A percentile compares a stretch with the other conserved stretches of the same genome.
Evolutionary conservation across 2,797 vertebrate genomes (phyloP).

Genomic region (Phataginus tricuspis): DNA sequence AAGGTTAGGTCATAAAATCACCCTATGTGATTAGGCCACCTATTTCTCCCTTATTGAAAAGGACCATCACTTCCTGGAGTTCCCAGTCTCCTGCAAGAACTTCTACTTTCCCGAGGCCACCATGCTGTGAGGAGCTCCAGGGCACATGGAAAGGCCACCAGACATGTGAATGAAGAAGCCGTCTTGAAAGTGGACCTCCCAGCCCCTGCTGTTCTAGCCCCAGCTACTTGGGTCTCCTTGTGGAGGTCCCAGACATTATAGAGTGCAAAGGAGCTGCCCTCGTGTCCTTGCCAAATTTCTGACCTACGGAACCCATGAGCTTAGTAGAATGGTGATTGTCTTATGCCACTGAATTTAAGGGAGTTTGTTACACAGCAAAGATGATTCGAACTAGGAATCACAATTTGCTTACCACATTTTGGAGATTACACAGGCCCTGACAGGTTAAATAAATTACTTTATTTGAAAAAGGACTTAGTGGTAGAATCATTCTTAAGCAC

Average conservation of each 20-base stretch:
- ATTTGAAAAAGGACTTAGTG: neutral
- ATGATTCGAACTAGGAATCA: neutral
- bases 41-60: neutral
- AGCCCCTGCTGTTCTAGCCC: neutral
- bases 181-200: neutral
- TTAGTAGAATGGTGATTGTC: neutral
- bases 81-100: neutral
- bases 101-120: neutral
- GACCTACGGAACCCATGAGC: neutral
- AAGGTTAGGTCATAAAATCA: neutral
- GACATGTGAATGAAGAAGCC: neutral
- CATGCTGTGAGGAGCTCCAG: neutral
- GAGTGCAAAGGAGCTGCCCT: neutral
- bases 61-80: neutral
- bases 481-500: neutral
- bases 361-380: neutral
- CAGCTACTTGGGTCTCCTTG: neutral
- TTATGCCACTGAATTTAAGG: neutral
- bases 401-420: neutral
- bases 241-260: neutral
- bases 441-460: neutral
- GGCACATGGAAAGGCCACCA: neutral
- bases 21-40: too few relatives aligned
- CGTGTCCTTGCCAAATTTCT: neutral
- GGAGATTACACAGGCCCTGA: neutral